Evolutionary conservation across 1,140 invertebrate genomes (phyloP), one percentile per base, ranked within the genome.

Genomic region (Drosophila tsacasi): DNA sequence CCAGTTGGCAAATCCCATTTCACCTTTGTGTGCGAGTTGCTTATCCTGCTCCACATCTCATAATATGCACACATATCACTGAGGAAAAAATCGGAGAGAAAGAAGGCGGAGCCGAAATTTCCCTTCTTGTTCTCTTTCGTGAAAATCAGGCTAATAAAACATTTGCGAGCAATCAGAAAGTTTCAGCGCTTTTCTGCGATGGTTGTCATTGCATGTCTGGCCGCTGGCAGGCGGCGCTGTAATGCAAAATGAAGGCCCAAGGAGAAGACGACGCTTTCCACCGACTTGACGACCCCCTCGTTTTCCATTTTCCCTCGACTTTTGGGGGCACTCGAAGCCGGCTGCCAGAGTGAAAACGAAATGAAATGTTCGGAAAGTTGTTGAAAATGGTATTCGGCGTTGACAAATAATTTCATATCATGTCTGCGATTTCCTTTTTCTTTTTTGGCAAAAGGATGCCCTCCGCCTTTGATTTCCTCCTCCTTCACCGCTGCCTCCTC

Each of bases 381-480:
- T 82, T 90, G 85, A 89, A 90, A 89, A 90, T 79, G 79, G 81
- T 79, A 87, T 90, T 90, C 80, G 79, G 74, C 85, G 85, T 90
- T 90, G 85, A 90, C 85, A 90, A 90, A 90, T 90, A 90, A 89
- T 91, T 90, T 90, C 86, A 90, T 90, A 90, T 86, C 86, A 90
- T 91, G 86, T 91, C 75, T 79, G 66, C 59, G 76, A 68, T 60
- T 62, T 83, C 62, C 57, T 59, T 54, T 58, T 52, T 62, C 4
- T 23, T 67, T 73, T 65, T 52, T 55, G 78, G 55, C 76, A 64
- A 59, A 25, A 50, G 65, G 25, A 71, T 46, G 19, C 35, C 50
- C 69, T 13, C n/a, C 23, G 55, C 47, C 62, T 79, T 76, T 82
- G 76, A 87, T 84, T 85, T 84, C 35, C 62, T 25, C n/a, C 9